Evolutionary conservation across 2,113 vertebrate genomes (phyloP).

Genomic region (Podarcis raffonei): DNA sequence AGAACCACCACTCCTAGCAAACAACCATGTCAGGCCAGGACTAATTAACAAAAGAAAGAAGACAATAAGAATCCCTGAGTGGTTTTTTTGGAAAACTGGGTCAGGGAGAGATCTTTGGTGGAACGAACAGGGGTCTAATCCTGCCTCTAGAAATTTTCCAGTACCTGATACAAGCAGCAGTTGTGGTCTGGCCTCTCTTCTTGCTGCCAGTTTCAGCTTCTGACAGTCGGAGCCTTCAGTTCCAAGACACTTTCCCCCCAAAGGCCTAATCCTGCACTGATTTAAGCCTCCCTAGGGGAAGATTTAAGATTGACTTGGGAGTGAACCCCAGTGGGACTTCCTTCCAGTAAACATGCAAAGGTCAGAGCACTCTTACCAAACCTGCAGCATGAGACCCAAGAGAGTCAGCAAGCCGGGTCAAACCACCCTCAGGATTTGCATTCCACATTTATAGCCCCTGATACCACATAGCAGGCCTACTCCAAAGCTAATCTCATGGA

Average conservation of each 20-base stretch:
- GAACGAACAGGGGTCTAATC: no score
- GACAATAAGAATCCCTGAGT: background rate
- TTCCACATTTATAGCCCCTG: background rate
- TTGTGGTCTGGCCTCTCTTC: background rate
- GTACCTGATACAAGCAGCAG: background rate
- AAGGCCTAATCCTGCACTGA: background rate
- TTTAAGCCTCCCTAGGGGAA: background rate
- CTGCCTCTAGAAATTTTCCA: background rate
- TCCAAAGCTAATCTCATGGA: background rate
- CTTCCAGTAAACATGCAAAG: conserved; percentile 22
- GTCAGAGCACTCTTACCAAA: background rate
- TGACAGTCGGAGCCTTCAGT: background rate
- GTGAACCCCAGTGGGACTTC: background rate
- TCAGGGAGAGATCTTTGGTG: background rate
- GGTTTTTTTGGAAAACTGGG: background rate
- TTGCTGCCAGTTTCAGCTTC: no score
- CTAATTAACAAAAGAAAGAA: background rate
- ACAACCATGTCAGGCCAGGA: background rate
- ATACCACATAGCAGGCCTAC: no score
- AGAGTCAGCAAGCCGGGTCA: background rate
- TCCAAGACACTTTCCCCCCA: no score
- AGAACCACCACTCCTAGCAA: background rate
- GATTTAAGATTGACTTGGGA: background rate
- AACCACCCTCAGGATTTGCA: background rate
- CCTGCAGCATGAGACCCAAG: background rate